A percentile compares a stretch with the other conserved stretches of the same genome.
Evolutionary conservation across 2,113 vertebrate genomes (phyloP).

Genomic region (Ochotona curzoniae): DNA sequence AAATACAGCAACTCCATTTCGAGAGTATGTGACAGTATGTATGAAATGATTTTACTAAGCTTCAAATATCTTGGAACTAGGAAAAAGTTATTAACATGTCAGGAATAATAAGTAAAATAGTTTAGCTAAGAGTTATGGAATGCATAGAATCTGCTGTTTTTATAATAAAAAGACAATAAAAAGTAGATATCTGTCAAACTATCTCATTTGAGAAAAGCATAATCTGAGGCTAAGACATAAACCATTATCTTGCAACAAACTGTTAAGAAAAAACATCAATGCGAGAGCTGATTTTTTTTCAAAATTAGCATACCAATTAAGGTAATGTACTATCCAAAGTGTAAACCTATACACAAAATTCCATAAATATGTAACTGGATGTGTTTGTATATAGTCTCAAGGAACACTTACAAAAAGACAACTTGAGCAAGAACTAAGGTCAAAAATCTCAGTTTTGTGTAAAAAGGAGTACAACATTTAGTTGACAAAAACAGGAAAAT

Average conservation of each 20-base stretch:
- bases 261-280: neutral
- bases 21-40: neutral
- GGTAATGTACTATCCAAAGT: constrained; percentile 29
- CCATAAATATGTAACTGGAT: constrained; percentile 9
- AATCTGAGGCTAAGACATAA: neutral
- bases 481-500: neutral
- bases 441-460: neutral
- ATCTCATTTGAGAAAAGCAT: neutral
- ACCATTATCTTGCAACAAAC: neutral
- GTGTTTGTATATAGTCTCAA: constrained; percentile 10
- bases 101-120: neutral
- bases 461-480: neutral
- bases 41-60: neutral
- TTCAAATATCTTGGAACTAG: neutral
- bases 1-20: constrained; percentile 15
- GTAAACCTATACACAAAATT: neutral
- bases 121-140: neutral
- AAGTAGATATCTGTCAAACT: neutral
- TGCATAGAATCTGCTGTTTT: no score
- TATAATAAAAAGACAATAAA: neutral
- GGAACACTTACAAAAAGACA: neutral
- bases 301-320: neutral
- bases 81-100: neutral
- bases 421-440: neutral
- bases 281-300: neutral